Conservation (phyloP, 2,797 vertebrate genomes). For the Simalia tracyae region DNA sequence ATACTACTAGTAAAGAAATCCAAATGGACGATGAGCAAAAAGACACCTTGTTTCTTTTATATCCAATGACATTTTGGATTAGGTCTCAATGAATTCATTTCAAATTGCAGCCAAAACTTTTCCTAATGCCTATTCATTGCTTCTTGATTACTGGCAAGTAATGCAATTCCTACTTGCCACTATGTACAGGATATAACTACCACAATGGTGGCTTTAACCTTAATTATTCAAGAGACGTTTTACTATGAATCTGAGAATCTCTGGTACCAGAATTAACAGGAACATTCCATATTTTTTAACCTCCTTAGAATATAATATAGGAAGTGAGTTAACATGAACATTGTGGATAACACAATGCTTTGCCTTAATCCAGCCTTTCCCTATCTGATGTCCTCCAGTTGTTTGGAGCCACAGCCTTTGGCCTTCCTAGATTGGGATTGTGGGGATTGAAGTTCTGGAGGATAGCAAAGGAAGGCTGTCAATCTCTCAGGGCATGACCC, state of each 20-base stretch:
- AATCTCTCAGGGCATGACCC: background rate
- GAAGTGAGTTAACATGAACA: background rate
- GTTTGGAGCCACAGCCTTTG: background rate
- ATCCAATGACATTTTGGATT: background rate
- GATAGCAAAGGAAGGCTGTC: background rate
- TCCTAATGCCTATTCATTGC: background rate
- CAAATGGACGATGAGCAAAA: background rate
- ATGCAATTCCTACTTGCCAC: background rate
- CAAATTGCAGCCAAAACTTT: constrained; percentile 1
- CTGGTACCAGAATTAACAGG: background rate
- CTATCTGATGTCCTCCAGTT: background rate
- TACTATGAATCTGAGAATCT: background rate
- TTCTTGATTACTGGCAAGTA: constrained; percentile 17
- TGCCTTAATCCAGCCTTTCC: constrained; percentile 42
- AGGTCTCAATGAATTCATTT: background rate
- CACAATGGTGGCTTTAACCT: background rate
- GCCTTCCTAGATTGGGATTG: background rate
- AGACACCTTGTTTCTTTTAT: background rate
- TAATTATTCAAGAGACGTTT: accelerated
- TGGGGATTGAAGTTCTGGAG: background rate
- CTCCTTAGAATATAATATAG: background rate
- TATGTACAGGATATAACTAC: background rate
- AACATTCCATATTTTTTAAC: constrained; percentile 21
- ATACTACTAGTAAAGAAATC: background rate
- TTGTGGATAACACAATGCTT: background rate